phyloP scores from a whole-genome alignment of 2,797 vertebrate genomes.

The Dermochelys coriacea region DNA sequence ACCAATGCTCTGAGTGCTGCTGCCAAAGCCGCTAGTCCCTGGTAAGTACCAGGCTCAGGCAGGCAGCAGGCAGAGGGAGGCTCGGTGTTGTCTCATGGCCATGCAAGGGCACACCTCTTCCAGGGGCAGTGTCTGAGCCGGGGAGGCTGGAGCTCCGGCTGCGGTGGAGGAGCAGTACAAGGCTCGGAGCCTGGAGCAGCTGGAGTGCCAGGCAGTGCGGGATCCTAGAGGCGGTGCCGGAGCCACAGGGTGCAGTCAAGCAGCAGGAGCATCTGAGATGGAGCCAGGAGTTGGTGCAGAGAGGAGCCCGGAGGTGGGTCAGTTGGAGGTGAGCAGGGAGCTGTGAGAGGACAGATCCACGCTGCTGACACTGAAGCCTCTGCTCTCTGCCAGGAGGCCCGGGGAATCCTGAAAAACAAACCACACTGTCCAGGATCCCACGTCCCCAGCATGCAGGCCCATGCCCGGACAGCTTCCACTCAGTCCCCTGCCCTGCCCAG shows the following conservation, averaged over 20 bases:
- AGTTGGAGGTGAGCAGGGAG: slow-evolving; percentile 77
- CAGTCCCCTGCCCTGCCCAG: fast-evolving
- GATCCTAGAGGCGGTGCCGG: neutral
- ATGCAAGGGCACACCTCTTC: neutral
- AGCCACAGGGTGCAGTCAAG: neutral
- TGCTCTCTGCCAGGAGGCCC: slow-evolving; percentile 82
- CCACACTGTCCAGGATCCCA: neutral
- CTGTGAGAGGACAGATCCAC: slow-evolving; percentile 90
- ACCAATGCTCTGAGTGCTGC: neutral
- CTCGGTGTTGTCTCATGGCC: neutral
- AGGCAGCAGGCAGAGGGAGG: neutral
- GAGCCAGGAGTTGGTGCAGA: neutral
- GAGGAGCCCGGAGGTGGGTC: slow-evolving; percentile 15
- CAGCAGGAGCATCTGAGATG: neutral
- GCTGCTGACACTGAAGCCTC: slow-evolving; percentile 93
- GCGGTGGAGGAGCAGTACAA: neutral
- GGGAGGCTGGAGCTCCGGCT: neutral
- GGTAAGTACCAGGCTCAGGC: neutral
- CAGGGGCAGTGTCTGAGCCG: neutral
- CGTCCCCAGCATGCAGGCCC: neutral
- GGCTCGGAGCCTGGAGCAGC: neutral
- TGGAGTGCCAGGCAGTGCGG: neutral
- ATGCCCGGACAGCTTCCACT: neutral
- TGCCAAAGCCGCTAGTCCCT: neutral
- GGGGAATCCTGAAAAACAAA: slow-evolving; percentile 81